A percentile compares a stretch with the other conserved stretches of the same genome.
Conservation (phyloP, 2,113 vertebrate genomes). For the Columba janthina region DNA sequence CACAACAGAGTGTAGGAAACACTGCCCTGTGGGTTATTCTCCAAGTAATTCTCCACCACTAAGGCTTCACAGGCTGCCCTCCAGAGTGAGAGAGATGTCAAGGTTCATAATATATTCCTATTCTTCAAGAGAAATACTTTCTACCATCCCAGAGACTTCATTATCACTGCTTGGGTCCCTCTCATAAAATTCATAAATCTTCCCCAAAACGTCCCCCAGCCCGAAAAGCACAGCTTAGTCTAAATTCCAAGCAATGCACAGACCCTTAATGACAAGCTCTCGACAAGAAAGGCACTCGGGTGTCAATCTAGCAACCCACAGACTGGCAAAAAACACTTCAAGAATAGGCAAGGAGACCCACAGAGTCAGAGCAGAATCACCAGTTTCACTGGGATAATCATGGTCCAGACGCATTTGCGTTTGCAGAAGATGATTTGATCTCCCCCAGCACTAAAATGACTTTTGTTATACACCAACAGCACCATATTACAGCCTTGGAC, state of each 20-base stretch:
- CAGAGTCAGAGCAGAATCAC: conserved; percentile 60
- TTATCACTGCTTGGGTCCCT: not conserved
- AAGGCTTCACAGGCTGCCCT: not conserved
- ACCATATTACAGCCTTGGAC: conserved; percentile 45
- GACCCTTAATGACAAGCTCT: conserved; percentile 36
- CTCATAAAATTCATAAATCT: conserved; percentile 15
- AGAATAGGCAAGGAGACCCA: conserved; percentile 39
- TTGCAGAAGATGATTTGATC: conserved; percentile 69
- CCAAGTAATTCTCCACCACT: not conserved
- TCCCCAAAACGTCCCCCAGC: not conserved
- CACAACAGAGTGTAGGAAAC: not conserved
- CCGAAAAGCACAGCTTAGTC: not conserved
- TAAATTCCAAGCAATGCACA: conserved; percentile 17
- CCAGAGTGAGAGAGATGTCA: not conserved
- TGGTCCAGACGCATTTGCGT: not conserved
- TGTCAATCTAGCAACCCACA: conserved; percentile 38
- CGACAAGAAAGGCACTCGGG: not conserved
- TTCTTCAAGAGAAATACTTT: not conserved
- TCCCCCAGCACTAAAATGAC: conserved; percentile 55
- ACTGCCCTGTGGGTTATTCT: not conserved
- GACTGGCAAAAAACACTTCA: conserved; percentile 23
- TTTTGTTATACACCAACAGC: conserved; percentile 65
- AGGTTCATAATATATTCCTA: not conserved
- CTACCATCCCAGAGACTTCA: not conserved
- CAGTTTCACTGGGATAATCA: conserved; percentile 69